Evolutionary conservation across 2,797 vertebrate genomes (phyloP), one percentile per base, ranked within the genome.

Genomic region (Centroberyx gerrardi): DNA sequence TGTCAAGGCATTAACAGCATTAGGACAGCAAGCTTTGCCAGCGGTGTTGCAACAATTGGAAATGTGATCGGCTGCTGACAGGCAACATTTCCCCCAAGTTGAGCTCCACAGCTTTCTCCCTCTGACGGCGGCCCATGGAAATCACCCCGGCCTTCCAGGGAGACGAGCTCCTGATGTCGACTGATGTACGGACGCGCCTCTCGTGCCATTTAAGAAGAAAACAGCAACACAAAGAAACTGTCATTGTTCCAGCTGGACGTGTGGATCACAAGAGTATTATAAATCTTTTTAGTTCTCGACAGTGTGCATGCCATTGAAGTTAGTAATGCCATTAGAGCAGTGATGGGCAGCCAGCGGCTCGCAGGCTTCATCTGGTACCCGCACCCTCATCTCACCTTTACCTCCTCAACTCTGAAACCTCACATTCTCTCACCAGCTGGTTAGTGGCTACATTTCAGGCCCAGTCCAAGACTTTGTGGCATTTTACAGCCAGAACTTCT

Each of bases 1-100:
- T 87, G 59, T 87, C 68, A n/a, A 83, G 65, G 72, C 70, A 56
- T 84, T 84, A 56, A 54, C 58, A 28, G 73, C 81, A 44, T 80
- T 88, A 53, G 78, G 40, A 61, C 46, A 58, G 62, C 53, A 27
- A 46, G 52, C 62, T 72, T 74, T 86, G 86, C 90, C 90, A 88
- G 75, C 76, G 72, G 79, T 89, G 74, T 89, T 87, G 88, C 90
- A 91, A 88, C 74, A 88, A 72, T 71, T 61, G 80, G 54, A 87
- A 56, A 60, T 60, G 64, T 88, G 85, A 90, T 80, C 85, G 86
- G 81, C 72, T 88, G 89, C 74, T 92, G 89, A 91, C 88, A 90
- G 87, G 83, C 80, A 80, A 87, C 87, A 90, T 89, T 85, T 92
- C 90, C 88, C 83, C 67, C 51, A 88, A 80, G 85, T 83, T 82